Percentiles rank a stretch among this genome's conserved stretches.
Conservation (phyloP, 53 echinoderm and acorn worm genomes). For the Glandiceps talaboti region DNA sequence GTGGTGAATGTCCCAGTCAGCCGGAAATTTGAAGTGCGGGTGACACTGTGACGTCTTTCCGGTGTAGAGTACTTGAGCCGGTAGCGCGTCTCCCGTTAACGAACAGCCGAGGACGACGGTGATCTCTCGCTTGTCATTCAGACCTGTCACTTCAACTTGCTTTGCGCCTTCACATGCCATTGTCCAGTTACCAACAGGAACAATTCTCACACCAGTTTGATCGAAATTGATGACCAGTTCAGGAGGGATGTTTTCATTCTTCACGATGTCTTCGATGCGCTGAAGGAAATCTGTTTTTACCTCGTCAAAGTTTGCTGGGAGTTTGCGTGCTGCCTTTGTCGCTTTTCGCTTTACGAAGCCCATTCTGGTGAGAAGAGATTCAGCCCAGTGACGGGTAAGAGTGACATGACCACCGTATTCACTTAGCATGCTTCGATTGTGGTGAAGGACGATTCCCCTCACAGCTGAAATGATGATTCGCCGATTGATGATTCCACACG, state of each 20-base stretch:
- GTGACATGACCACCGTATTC: conserved; percentile 4
- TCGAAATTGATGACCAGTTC: conserved; percentile 12
- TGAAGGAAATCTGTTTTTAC: not conserved
- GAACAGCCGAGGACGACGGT: conserved; percentile 4
- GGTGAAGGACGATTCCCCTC: not conserved
- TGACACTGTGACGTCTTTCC: conserved; percentile 18
- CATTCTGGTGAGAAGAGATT: not conserved
- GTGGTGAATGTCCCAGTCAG: conserved; percentile 14
- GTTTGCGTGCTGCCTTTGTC: not conserved
- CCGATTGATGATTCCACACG: not conserved
- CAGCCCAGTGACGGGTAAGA: not conserved
- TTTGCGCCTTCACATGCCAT: conserved; percentile 2
- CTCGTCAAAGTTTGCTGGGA: not conserved
- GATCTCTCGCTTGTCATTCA: conserved; percentile 4
- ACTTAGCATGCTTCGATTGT: not conserved
- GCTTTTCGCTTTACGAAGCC: conserved; percentile 1
- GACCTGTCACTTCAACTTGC: conserved; percentile 2
- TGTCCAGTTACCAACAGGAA: conserved; percentile 9
- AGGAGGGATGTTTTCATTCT: not conserved
- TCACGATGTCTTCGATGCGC: not conserved
- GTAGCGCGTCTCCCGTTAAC: conserved; percentile 3
- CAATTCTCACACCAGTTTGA: conserved; percentile 7
- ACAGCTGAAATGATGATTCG: not conserved
- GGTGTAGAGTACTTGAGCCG: conserved; percentile 10
- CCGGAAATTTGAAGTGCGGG: conserved; percentile 6